Conservation (phyloP, 1,140 invertebrate species). For the Euura saliciscinereae region DNA sequence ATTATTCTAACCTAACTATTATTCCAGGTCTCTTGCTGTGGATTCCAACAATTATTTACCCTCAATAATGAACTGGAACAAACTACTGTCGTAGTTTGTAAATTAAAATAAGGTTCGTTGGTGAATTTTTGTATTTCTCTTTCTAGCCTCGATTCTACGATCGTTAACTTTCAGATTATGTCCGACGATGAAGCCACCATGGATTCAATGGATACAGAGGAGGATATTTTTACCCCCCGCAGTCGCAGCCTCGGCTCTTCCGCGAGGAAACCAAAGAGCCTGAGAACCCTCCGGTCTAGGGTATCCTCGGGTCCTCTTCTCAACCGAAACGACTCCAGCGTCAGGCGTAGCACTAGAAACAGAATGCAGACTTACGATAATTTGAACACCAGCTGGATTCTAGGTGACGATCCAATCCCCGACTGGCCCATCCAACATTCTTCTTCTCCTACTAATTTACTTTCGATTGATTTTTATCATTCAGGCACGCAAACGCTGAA, state of each 20-base stretch:
- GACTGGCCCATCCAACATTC: too few species aligned
- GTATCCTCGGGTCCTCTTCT: conserved; percentile 40
- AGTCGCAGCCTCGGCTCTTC: conserved; percentile 37
- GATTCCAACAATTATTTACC: not conserved
- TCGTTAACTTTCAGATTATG: conserved; percentile 45
- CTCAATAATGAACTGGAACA: not conserved
- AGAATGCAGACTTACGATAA: conserved; percentile 63
- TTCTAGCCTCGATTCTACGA: too few species aligned
- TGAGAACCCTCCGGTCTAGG: conserved; percentile 51
- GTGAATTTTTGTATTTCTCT: not conserved
- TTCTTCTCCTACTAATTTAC: not conserved
- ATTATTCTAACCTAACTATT: not conserved
- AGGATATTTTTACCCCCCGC: conserved; percentile 52
- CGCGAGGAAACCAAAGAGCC: conserved; percentile 41
- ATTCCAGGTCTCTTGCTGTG: not conserved
- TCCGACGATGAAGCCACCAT: conserved; percentile 55
- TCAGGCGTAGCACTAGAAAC: conserved; percentile 66
- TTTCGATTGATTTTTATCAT: conserved; percentile 19
- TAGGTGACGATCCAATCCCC: conserved; percentile 41
- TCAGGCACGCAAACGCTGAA: conserved; percentile 57
- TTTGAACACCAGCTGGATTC: conserved; percentile 63
- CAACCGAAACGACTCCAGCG: conserved; percentile 50
- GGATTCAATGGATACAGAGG: conserved; percentile 58
- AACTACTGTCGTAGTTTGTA: not conserved
- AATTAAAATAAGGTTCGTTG: not conserved